A percentile compares a stretch with the other conserved stretches of the same genome.
These are phyloP conservation scores for Myiagra hebetior DNA, from an alignment of 2,113 vertebrate genomes.

Conservation along the genomic window DNA sequence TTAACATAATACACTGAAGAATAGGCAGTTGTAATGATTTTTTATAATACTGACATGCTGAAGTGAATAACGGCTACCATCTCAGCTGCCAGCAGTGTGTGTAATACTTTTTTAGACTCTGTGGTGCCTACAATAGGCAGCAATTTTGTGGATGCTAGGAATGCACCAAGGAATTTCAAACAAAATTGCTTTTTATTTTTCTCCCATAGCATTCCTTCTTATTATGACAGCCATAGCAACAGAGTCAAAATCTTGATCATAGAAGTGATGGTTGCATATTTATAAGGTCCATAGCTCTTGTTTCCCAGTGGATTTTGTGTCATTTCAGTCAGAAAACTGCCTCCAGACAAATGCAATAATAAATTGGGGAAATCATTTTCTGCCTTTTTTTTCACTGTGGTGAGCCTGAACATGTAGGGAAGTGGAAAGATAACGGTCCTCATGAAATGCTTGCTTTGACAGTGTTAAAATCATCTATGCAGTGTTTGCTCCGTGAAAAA, in stretches of 20 bases:
- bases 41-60: constrained; percentile 20
- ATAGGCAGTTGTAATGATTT: not conserved
- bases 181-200: constrained; percentile 6
- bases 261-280: constrained; percentile 52
- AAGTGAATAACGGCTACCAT: not conserved
- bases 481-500: not conserved
- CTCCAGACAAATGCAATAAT: constrained; percentile 67
- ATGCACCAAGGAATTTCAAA: constrained; percentile 38
- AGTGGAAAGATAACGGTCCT: constrained; percentile 22
- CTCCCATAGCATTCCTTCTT: constrained; percentile 32
- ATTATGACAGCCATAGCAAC: constrained; percentile 64
- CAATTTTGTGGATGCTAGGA: constrained; percentile 38
- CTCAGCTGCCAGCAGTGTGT: not conserved
- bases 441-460: constrained; percentile 3
- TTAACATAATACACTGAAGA: not conserved
- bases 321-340: constrained; percentile 72
- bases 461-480: not conserved
- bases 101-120: constrained; percentile 4
- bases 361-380: constrained; percentile 57
- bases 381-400: constrained; percentile 22
- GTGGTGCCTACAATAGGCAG: not conserved
- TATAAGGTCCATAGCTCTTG: constrained; percentile 48
- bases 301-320: constrained; percentile 68
- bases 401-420: constrained; percentile 16
- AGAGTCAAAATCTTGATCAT: constrained; percentile 66